Evolutionary conservation across 2,113 vertebrate genomes (phyloP).

Genomic region (Seriola rivoliana): DNA sequence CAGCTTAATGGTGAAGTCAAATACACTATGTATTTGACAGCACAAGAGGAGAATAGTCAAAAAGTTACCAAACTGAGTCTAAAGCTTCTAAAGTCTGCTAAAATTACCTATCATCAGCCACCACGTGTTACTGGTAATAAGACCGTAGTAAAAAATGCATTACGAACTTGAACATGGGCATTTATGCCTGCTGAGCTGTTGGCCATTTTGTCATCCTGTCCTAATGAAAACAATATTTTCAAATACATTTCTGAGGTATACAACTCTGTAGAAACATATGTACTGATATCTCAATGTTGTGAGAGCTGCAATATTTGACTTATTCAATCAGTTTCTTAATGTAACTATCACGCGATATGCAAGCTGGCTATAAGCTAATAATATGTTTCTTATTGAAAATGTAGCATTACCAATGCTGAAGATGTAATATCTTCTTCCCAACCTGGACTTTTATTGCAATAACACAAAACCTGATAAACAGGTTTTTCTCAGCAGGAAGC

Average conservation of each 20-base stretch:
- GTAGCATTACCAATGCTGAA: not conserved
- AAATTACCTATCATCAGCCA: too few species aligned
- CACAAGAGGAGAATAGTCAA: too few species aligned
- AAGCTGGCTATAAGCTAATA: not conserved
- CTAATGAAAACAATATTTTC: not conserved
- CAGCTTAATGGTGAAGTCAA: too few species aligned
- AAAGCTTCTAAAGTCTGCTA: too few species aligned
- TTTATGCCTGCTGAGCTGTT: not conserved
- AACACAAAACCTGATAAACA: not conserved
- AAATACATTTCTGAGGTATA: not conserved
- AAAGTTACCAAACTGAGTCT: too few species aligned
- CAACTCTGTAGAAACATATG: not conserved
- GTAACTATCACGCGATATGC: not conserved
- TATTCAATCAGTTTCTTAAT: not conserved
- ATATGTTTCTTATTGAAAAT: slow-evolving; percentile 9
- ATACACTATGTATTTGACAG: too few species aligned
- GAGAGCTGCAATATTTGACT: not conserved
- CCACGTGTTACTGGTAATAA: too few species aligned
- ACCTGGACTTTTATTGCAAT: not conserved
- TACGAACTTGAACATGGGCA: not conserved
- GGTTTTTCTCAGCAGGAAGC: not conserved
- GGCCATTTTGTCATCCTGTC: not conserved
- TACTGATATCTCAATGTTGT: not conserved
- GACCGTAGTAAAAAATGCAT: too few species aligned
- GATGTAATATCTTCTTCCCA: not conserved